Conservation (phyloP, 2,888 invertebrate species). For the Tachina lurida region DNA sequence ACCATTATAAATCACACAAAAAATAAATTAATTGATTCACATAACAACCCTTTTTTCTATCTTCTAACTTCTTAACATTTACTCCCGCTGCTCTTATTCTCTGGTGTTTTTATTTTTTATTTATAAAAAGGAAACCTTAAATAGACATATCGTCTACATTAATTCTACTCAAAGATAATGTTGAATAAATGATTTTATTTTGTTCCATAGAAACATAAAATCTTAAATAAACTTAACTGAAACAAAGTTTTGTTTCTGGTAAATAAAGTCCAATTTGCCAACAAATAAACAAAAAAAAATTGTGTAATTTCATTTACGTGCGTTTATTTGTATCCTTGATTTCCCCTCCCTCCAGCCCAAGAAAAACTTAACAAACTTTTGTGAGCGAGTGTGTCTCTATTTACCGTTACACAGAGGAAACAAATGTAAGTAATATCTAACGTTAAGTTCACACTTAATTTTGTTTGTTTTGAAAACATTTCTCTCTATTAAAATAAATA, state of each 20-base stretch:
- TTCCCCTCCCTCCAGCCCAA: background rate
- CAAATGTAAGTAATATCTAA: background rate
- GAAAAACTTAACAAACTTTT: background rate
- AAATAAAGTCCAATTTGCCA: constrained; percentile 50
- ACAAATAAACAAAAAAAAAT: constrained; percentile 9
- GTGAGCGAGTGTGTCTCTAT: constrained; percentile 18
- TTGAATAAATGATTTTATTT: constrained; percentile 14
- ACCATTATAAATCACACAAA: no score
- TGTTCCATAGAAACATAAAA: background rate
- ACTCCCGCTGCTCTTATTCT: no score
- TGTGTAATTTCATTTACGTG: constrained; percentile 42
- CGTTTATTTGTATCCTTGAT: background rate
- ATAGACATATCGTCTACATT: background rate
- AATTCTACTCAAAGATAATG: constrained; percentile 19
- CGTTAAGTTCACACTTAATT: constrained; percentile 3
- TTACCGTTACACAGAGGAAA: background rate
- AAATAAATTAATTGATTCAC: no score
- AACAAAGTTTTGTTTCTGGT: constrained; percentile 29
- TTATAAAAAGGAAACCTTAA: no score
- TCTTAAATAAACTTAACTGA: background rate
- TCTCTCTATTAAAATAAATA: background rate
- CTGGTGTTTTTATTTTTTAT: no score
- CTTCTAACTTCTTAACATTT: no score
- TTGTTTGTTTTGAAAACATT: background rate
- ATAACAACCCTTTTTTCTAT: no score